Evolutionary conservation across 2,797 vertebrate genomes (phyloP).

Genomic region (Odontamblyopus lacepedii): DNA sequence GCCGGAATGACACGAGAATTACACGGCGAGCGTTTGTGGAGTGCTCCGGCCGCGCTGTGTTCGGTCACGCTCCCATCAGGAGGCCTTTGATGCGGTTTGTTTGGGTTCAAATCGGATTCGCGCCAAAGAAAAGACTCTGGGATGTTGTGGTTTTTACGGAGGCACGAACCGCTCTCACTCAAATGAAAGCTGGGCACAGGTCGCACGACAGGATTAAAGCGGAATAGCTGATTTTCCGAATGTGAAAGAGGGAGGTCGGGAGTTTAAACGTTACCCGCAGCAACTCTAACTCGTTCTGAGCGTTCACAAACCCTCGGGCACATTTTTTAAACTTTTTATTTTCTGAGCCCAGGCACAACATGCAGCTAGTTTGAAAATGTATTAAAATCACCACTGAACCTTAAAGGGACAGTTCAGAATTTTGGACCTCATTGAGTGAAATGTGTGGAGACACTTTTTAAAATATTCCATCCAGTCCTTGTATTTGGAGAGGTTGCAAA

Average conservation of each 20-base stretch:
- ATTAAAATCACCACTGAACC: too few relatives aligned
- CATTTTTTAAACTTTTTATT: too few relatives aligned
- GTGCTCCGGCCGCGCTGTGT: neutral
- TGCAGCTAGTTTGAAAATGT: too few relatives aligned
- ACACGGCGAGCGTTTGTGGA: neutral
- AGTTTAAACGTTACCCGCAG: neutral
- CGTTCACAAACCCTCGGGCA: too few relatives aligned
- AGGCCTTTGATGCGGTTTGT: constrained; percentile 9
- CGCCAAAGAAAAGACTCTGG: constrained; percentile 19
- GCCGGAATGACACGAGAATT: neutral
- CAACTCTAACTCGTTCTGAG: too few relatives aligned
- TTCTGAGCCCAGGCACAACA: too few relatives aligned
- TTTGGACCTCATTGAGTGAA: too few relatives aligned
- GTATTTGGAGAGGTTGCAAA: too few relatives aligned
- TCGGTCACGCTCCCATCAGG: neutral
- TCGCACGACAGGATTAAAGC: neutral
- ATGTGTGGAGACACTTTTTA: too few relatives aligned
- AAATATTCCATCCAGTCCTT: too few relatives aligned
- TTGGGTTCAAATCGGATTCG: constrained; percentile 3
- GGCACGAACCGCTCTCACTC: neutral
- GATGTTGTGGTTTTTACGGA: neutral
- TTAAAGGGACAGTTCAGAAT: too few relatives aligned
- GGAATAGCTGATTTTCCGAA: neutral
- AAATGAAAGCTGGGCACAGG: constrained; percentile 1
- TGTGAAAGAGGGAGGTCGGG: constrained; percentile 2